These are phyloP conservation scores for Lipophrys pholis DNA, from an alignment of 2,113 vertebrate species.

Conservation along the genomic window DNA sequence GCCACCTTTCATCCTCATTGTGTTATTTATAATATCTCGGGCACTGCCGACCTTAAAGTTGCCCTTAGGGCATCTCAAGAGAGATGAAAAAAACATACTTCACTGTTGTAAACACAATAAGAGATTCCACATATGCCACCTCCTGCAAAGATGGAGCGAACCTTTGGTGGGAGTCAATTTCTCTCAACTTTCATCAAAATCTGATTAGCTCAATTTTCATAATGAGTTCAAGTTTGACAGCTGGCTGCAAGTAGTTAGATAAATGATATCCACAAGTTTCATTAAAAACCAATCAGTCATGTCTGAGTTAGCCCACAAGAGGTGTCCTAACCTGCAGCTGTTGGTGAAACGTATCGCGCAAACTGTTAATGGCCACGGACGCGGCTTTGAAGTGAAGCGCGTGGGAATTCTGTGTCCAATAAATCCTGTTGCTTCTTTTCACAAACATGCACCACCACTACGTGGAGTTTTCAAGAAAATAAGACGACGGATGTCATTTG, in stretches of 20 bases:
- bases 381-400: conserved; percentile 7
- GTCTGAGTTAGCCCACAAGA: conserved; percentile 31
- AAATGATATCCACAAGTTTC: conserved; percentile 40
- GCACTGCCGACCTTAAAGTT: conserved; percentile 52
- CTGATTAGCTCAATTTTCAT: conserved; percentile 5
- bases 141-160: conserved; percentile 5
- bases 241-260: conserved; percentile 13
- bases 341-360: conserved; percentile 11
- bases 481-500: neutral
- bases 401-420: neutral
- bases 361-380: conserved; percentile 5
- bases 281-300: conserved; percentile 43
- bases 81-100: conserved; percentile 19
- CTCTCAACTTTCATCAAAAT: conserved; percentile 14
- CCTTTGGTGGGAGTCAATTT: neutral
- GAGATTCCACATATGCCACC: neutral
- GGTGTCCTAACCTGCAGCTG: too few relatives aligned
- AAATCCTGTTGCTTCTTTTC: conserved; percentile 8
- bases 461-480: neutral
- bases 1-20: conserved; percentile 60
- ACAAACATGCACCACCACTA: too few relatives aligned
- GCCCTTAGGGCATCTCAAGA: conserved; percentile 32
- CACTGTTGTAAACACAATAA: neutral
- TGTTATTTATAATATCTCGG: conserved; percentile 74
- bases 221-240: conserved; percentile 34